phyloP scores from a whole-genome alignment of 2,888 invertebrate species.

The Synanthedon myopaeformis region DNA sequence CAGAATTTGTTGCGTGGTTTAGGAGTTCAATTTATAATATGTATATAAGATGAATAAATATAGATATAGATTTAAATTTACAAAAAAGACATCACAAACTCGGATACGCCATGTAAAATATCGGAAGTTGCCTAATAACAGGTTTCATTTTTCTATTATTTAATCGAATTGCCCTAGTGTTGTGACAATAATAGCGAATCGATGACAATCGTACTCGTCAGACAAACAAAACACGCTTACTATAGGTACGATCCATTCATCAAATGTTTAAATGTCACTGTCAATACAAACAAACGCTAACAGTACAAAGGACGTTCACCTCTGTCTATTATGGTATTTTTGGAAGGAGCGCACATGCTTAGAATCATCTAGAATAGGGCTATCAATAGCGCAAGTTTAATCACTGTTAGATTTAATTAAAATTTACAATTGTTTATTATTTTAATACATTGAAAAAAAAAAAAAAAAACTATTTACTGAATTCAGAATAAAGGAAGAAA shows the following conservation, averaged over 20 bases:
- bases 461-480: no score
- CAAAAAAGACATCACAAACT: no score
- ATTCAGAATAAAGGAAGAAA: no score
- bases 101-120: background rate
- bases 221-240: slow-evolving; percentile 11
- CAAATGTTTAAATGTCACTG: slow-evolving; percentile 8
- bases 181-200: background rate
- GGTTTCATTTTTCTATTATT: background rate
- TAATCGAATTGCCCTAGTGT: background rate
- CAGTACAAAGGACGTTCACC: background rate
- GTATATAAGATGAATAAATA: no score
- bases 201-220: background rate
- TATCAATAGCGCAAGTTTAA: no score
- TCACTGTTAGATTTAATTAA: no score
- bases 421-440: no score
- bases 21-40: no score
- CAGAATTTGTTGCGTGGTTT: no score
- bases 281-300: background rate
- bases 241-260: slow-evolving; percentile 16
- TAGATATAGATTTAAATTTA: no score
- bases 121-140: background rate
- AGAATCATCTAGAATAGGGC: background rate
- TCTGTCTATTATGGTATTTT: background rate
- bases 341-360: background rate
- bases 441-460: no score